Evolutionary conservation across 2,113 vertebrate genomes (phyloP).

Genomic region (Tor tambroides): DNA sequence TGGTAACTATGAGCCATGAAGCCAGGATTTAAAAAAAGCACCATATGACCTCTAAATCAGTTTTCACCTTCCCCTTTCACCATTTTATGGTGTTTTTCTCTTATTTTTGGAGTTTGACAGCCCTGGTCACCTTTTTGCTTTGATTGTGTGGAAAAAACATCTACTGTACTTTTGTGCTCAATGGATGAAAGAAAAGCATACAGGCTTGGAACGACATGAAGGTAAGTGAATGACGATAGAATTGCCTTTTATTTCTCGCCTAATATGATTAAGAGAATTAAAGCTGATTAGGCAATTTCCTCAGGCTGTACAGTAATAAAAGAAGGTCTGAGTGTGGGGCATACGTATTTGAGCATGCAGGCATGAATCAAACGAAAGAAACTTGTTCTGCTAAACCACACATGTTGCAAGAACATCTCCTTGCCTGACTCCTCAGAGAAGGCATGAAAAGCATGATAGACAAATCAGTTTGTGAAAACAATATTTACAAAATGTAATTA

Average conservation of each 20-base stretch:
- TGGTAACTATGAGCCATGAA: background rate
- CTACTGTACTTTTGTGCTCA: background rate
- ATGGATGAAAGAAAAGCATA: background rate
- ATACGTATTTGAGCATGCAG: slow-evolving; percentile 28
- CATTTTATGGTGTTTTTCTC: background rate
- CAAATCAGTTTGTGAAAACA: slow-evolving; percentile 32
- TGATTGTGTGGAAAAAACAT: background rate
- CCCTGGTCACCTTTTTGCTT: background rate
- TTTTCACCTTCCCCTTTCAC: background rate
- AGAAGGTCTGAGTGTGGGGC: background rate
- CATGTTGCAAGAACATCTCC: slow-evolving; percentile 16
- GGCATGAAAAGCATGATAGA: background rate
- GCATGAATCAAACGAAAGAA: slow-evolving; percentile 43
- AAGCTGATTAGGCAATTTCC: slow-evolving; percentile 41
- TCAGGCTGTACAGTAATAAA: slow-evolving; percentile 18
- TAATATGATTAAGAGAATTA: slow-evolving; percentile 22
- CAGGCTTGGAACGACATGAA: background rate
- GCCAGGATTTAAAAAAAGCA: background rate
- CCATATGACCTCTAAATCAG: background rate
- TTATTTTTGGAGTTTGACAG: background rate
- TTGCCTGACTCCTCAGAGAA: slow-evolving; percentile 9
- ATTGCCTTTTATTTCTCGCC: background rate
- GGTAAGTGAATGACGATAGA: background rate
- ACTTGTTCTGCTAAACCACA: slow-evolving; percentile 37
- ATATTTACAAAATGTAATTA: slow-evolving; percentile 29